Percentiles rank a stretch among this genome's conserved stretches.
Conservation (phyloP, 1,140 invertebrate species). For the Zeugodacus cucurbitae region DNA sequence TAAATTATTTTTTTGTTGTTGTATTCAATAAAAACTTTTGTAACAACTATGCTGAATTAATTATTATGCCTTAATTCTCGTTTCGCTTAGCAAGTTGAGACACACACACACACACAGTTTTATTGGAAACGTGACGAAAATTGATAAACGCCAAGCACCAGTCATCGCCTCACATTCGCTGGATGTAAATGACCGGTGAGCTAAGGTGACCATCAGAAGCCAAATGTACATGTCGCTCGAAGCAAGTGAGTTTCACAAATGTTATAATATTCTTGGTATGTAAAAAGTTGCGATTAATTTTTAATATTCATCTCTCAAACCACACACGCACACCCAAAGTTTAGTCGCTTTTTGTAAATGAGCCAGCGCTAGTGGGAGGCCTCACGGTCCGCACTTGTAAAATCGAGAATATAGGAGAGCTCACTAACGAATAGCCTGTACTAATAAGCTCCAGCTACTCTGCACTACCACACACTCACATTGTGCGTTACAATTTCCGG, state of each 20-base stretch:
- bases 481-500: neutral
- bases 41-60: too few relatives aligned
- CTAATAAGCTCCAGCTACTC: neutral
- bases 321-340: neutral
- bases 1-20: too few relatives aligned
- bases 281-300: neutral
- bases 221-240: neutral
- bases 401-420: neutral
- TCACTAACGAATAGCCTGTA: neutral
- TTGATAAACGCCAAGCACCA: neutral
- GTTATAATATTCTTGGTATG: neutral
- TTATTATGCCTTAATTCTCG: too few relatives aligned
- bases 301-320: neutral
- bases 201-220: slow-evolving; percentile 26
- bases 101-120: neutral
- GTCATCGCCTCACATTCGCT: neutral
- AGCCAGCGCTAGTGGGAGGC: neutral
- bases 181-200: slow-evolving; percentile 5
- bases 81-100: neutral
- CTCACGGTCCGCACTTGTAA: neutral
- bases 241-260: neutral
- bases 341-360: neutral
- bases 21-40: too few relatives aligned
- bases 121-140: slow-evolving; percentile 39
- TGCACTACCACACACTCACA: neutral